These are phyloP conservation scores for Salvelinus namaycush DNA, from an alignment of 2,113 vertebrate genomes.

Conservation along the genomic window DNA sequence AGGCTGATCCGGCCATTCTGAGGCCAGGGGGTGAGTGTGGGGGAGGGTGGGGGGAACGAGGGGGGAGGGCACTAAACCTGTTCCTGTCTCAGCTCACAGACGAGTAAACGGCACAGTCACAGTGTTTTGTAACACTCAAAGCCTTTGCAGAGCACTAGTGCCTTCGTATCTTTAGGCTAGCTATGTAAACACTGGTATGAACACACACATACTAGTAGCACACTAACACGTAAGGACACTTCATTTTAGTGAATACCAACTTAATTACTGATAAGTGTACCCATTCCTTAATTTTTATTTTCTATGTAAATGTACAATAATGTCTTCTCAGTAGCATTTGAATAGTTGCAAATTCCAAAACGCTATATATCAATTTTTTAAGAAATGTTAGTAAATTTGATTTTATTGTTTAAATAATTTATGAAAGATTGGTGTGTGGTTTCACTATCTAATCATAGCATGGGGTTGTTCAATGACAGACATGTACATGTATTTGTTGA, in stretches of 20 bases:
- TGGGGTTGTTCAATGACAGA: no score
- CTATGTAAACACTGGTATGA: constrained; percentile 9
- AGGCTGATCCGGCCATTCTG: constrained; percentile 57
- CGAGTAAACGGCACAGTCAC: constrained; percentile 8
- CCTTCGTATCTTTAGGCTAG: constrained; percentile 15
- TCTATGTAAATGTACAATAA: no score
- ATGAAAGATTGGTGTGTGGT: no score
- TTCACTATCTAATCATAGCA: no score
- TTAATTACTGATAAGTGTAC: neutral
- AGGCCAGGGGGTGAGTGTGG: constrained; percentile 31
- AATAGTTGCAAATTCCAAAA: no score
- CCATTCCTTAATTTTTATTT: neutral
- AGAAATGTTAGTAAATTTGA: no score
- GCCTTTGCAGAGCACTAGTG: constrained; percentile 14
- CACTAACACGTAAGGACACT: no score
- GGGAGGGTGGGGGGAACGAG: constrained; percentile 21
- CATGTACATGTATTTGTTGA: no score
- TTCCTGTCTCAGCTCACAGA: constrained; percentile 25
- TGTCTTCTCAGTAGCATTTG: no score
- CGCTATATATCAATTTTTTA: no score
- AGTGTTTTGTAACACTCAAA: constrained; percentile 45
- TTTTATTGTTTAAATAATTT: no score
- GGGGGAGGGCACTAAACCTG: constrained; percentile 46
- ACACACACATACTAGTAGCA: neutral
- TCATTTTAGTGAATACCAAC: no score